Evolutionary conservation across 2,113 vertebrate species (phyloP).

Genomic region (Chloropsis hardwickii): DNA sequence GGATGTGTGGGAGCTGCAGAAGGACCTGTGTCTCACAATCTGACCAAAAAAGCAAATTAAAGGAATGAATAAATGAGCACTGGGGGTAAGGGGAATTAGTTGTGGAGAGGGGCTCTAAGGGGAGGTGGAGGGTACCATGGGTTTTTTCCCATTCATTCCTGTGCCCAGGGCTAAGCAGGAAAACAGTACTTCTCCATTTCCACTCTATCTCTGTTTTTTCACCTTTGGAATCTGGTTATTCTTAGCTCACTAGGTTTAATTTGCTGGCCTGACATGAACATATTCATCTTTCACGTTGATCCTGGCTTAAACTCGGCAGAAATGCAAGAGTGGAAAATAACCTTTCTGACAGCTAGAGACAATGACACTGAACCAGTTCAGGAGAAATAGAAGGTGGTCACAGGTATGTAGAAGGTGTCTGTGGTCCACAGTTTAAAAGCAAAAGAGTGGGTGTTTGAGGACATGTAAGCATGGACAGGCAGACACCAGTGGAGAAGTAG

Average conservation of each 20-base stretch:
- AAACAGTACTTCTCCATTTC: neutral
- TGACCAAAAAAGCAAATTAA: neutral
- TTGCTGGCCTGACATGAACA: neutral
- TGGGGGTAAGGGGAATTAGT: neutral
- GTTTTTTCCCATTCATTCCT: neutral
- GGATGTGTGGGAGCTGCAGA: neutral
- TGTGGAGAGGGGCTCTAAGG: neutral
- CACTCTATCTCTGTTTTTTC: neutral
- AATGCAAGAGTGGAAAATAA: neutral
- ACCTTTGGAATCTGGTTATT: neutral
- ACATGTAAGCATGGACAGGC: neutral
- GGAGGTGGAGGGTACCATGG: neutral
- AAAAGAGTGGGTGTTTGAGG: neutral
- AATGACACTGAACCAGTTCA: neutral
- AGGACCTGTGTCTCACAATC: neutral
- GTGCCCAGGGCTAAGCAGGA: neutral
- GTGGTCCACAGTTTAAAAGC: neutral
- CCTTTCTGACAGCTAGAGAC: neutral
- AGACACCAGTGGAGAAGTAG: neutral
- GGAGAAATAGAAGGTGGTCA: neutral
- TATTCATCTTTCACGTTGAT: neutral
- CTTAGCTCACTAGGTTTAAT: neutral
- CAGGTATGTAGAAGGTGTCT: neutral
- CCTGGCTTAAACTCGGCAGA: neutral
- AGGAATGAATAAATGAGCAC: neutral